phyloP scores from a whole-genome alignment of 1,140 invertebrate genomes.

The Penaeus japonicus region DNA sequence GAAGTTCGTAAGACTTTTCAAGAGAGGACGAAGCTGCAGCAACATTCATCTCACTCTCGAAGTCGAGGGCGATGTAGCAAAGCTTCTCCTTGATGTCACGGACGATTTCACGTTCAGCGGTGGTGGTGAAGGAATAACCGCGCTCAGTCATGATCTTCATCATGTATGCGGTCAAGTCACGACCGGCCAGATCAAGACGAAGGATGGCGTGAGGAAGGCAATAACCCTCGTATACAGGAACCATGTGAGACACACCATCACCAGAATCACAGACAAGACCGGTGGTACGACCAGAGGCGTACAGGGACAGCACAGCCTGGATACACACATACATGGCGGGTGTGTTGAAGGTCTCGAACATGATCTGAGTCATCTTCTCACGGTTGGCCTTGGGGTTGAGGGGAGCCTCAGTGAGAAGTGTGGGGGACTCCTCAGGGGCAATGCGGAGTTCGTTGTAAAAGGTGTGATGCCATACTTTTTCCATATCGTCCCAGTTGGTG shows the following conservation, averaged over 20 bases:
- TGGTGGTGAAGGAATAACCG: no score
- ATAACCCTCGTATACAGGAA: background rate
- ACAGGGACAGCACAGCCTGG: background rate
- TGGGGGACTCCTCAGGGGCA: slow-evolving; percentile 91
- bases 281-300: background rate
- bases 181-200: no score
- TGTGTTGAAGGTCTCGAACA: slow-evolving; percentile 69
- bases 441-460: slow-evolving; percentile 95
- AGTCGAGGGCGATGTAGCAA: no score
- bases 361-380: slow-evolving; percentile 76
- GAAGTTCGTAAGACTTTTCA: no score
- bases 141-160: no score
- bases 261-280: background rate
- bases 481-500: slow-evolving; percentile 98
- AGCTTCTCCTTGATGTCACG: no score
- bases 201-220: no score
- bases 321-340: slow-evolving; percentile 31
- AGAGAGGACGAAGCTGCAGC: no score
- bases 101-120: no score
- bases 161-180: no score
- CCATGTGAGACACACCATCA: background rate
- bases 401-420: slow-evolving; percentile 90
- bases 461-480: slow-evolving; percentile 96
- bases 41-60: no score
- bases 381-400: slow-evolving; percentile 90